A percentile compares a stretch with the other conserved stretches of the same genome.
These are phyloP conservation scores for Oenanthe oenanthe DNA, from an alignment of 2,113 vertebrate genomes.

Conservation along the genomic window DNA sequence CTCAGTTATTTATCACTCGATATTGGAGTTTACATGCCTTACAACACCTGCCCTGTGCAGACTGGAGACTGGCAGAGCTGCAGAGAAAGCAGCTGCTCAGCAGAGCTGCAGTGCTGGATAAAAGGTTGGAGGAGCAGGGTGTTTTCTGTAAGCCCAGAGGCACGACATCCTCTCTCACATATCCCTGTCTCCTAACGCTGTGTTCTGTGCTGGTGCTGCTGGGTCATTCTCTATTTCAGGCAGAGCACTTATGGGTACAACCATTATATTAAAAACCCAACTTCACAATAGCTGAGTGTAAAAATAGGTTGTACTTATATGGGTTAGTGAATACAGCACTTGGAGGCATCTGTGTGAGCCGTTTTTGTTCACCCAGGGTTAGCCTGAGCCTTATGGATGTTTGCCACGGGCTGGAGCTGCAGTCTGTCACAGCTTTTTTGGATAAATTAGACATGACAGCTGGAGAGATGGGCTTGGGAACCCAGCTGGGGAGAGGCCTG, in stretches of 20 bases:
- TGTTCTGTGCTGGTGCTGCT: background rate
- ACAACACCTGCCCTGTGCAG: background rate
- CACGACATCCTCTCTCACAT: background rate
- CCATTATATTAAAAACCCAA: background rate
- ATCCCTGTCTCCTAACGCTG: background rate
- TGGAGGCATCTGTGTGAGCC: background rate
- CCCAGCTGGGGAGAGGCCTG: background rate
- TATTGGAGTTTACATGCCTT: background rate
- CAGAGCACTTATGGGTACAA: background rate
- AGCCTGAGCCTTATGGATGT: background rate
- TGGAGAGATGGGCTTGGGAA: background rate
- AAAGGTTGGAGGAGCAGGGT: background rate
- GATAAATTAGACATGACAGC: background rate
- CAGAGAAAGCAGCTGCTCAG: background rate
- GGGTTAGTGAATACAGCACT: background rate
- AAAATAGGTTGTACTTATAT: background rate
- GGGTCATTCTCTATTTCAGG: background rate
- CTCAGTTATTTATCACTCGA: background rate
- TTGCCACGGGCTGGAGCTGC: background rate
- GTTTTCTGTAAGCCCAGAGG: constrained; percentile 6
- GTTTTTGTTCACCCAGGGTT: background rate
- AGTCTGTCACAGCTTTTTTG: background rate
- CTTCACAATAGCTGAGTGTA: background rate
- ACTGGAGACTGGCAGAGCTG: background rate
- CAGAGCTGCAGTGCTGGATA: background rate